Percentiles rank a stretch among this genome's conserved stretches.
Conservation (phyloP, 2,888 invertebrate genomes). For the Stomorhina lunata region DNA sequence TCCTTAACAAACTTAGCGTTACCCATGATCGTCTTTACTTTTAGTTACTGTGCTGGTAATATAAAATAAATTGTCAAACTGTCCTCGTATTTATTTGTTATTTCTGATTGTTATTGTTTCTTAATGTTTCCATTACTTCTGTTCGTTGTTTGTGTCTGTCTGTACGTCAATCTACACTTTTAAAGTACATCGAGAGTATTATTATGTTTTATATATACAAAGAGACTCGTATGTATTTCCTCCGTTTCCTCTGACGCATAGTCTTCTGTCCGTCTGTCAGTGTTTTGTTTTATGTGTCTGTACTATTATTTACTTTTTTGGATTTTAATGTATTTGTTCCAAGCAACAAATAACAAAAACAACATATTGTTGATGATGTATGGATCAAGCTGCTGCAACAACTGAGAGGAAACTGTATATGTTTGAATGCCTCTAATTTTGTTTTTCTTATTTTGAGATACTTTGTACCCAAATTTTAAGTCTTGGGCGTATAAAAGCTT, state of each 20-base stretch:
- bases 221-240: slow-evolving; percentile 38
- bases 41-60: too few species aligned
- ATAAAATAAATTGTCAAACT: too few species aligned
- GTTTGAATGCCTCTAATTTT: background rate
- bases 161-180: background rate
- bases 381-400: slow-evolving; percentile 8
- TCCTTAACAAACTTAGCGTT: too few species aligned
- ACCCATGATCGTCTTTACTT: too few species aligned
- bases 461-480: slow-evolving; percentile 11
- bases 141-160: background rate
- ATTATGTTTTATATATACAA: too few species aligned
- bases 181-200: too few species aligned
- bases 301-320: background rate
- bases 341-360: slow-evolving; percentile 11
- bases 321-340: slow-evolving; percentile 9
- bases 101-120: slow-evolving; percentile 1
- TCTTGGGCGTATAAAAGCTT: slow-evolving; percentile 21
- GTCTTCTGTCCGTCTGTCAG: background rate
- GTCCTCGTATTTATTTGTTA: slow-evolving; percentile 18
- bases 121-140: slow-evolving; percentile 11
- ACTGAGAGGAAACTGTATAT: background rate
- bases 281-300: background rate
- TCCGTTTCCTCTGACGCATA: slow-evolving; percentile 33
- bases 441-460: background rate
- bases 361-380: background rate